Evolutionary conservation across 2,797 vertebrate genomes (phyloP).

Genomic region (Hemitrygon akajei): DNA sequence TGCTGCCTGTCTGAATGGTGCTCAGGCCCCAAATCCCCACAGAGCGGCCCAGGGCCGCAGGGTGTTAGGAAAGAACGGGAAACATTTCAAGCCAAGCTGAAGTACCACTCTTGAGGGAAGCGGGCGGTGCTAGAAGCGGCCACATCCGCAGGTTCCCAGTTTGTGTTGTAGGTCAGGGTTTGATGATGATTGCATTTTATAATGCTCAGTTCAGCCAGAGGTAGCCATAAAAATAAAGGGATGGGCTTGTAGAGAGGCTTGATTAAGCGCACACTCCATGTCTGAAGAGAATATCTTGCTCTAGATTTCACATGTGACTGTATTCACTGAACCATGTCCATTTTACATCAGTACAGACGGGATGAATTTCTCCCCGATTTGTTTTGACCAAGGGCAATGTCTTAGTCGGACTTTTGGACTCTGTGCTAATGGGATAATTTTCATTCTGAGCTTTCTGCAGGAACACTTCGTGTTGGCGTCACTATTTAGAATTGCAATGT

Average conservation of each 20-base stretch:
- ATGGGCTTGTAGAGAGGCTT: not conserved
- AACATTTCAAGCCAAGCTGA: not conserved
- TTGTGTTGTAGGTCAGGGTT: not conserved
- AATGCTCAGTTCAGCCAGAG: not conserved
- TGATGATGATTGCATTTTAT: not conserved
- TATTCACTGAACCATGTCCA: not conserved
- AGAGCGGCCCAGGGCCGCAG: not conserved
- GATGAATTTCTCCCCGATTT: not conserved
- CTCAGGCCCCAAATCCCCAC: too few species aligned
- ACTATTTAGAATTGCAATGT: not conserved
- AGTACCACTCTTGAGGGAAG: not conserved
- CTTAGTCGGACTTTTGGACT: too few species aligned
- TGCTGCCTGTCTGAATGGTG: not conserved
- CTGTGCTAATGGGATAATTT: not conserved
- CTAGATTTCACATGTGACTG: not conserved
- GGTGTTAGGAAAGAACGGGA: not conserved
- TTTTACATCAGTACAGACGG: not conserved
- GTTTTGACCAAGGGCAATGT: not conserved
- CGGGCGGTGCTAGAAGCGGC: not conserved
- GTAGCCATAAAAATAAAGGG: not conserved
- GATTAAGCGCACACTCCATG: not conserved
- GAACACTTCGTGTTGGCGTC: not conserved
- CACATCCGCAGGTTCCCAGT: not conserved
- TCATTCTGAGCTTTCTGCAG: not conserved
- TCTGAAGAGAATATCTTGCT: not conserved